Percentiles rank a stretch among this genome's conserved stretches.
phyloP scores from a whole-genome alignment of 2,888 invertebrate genomes.

The Harpalus rufipes region DNA sequence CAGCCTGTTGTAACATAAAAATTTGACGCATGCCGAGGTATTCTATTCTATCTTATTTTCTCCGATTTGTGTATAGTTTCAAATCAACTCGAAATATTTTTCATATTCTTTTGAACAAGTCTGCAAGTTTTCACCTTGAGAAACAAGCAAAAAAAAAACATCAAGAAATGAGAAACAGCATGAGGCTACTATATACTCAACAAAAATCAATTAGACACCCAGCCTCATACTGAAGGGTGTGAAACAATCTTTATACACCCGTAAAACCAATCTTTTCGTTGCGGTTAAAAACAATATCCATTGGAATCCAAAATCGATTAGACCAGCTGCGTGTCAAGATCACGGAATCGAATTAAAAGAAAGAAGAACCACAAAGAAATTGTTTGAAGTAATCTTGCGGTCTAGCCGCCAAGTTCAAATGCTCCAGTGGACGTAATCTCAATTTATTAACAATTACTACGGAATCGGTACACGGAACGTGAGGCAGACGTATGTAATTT shows the following conservation, averaged over 20 bases:
- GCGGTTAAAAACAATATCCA: constrained; percentile 42
- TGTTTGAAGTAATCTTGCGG: constrained; percentile 5
- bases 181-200: too few species aligned
- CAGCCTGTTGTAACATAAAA: too few species aligned
- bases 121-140: too few species aligned
- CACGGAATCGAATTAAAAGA: constrained; percentile 5
- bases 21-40: too few species aligned
- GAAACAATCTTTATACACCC: neutral
- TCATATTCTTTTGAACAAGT: too few species aligned
- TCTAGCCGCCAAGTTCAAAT: neutral
- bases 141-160: too few species aligned
- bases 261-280: constrained; percentile 8
- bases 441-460: constrained; percentile 38
- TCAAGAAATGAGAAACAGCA: too few species aligned
- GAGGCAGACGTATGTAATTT: constrained; percentile 21
- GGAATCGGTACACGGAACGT: neutral
- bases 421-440: constrained; percentile 8
- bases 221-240: neutral
- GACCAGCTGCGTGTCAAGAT: constrained; percentile 29
- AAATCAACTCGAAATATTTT: too few species aligned
- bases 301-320: constrained; percentile 38
- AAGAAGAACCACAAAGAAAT: neutral
- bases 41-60: too few species aligned
- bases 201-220: too few species aligned
- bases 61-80: too few species aligned